Evolutionary conservation across 2,888 invertebrate genomes (phyloP).

Genomic region (Lydus trimaculatus): DNA sequence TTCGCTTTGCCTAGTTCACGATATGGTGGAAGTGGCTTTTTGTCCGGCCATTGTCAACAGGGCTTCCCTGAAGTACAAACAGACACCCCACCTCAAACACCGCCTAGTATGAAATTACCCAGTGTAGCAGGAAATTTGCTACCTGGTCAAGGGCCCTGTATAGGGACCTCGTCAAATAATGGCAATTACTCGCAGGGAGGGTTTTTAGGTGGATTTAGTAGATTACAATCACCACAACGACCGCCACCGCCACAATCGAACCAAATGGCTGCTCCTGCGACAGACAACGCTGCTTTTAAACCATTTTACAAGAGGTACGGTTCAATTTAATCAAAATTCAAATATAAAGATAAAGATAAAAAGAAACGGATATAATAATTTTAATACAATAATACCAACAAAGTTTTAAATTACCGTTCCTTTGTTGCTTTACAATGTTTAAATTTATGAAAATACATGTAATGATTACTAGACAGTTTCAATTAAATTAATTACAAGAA

Average conservation of each 20-base stretch:
- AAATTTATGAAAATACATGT: slow-evolving; percentile 12
- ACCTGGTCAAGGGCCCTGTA: slow-evolving; percentile 60
- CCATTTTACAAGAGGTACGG: slow-evolving; percentile 88
- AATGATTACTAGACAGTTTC: slow-evolving; percentile 12
- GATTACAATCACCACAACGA: slow-evolving; percentile 59
- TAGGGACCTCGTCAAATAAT: slow-evolving; percentile 63
- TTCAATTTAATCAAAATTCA: slow-evolving; percentile 7
- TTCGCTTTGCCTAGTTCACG: slow-evolving; percentile 66
- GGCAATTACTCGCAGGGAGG: slow-evolving; percentile 65
- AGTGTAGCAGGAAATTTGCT: slow-evolving; percentile 78
- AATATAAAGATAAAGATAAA: slow-evolving; percentile 11
- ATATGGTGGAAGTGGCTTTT: slow-evolving; percentile 69
- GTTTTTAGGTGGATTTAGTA: slow-evolving; percentile 57
- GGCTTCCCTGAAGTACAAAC: slow-evolving; percentile 87
- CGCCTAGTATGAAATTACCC: slow-evolving; percentile 91
- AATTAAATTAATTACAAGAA: slow-evolving; percentile 16
- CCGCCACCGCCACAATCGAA: slow-evolving; percentile 59
- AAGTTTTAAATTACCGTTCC: not conserved
- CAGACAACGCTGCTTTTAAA: slow-evolving; percentile 79
- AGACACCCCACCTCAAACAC: slow-evolving; percentile 93
- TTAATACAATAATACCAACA: not conserved
- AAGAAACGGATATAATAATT: not conserved
- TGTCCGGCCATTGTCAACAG: slow-evolving; percentile 69
- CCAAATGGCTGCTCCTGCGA: slow-evolving; percentile 54
- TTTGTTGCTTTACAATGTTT: not conserved